phyloP scores from a whole-genome alignment of 2,888 invertebrate species.

The Drosophila quinaria region DNA sequence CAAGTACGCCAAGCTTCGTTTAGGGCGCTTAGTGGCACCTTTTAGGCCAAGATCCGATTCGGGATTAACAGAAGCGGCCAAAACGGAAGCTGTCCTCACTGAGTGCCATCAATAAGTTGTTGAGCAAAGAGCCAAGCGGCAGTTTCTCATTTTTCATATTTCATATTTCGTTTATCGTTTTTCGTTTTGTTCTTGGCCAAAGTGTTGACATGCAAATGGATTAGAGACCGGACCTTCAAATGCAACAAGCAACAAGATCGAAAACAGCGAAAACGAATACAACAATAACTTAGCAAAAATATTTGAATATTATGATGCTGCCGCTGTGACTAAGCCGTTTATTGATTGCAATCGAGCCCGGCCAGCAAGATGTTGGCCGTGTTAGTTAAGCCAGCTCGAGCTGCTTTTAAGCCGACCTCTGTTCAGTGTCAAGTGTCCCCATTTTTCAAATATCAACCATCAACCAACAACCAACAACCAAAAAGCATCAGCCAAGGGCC shows the following conservation, averaged over 20 bases:
- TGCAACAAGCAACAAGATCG: not conserved
- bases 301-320: conserved; percentile 64
- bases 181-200: conserved; percentile 21
- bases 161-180: too few relatives aligned
- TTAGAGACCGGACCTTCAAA: conserved; percentile 58
- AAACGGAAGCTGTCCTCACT: conserved; percentile 46
- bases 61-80: conserved; percentile 42
- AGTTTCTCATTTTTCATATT: conserved; percentile 1
- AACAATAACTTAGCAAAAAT: conserved; percentile 38
- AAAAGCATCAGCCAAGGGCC: not conserved
- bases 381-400: conserved; percentile 51
- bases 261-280: not conserved
- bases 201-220: conserved; percentile 77
- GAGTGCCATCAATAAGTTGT: conserved; percentile 11
- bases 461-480: not conserved
- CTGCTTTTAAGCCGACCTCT: conserved; percentile 37
- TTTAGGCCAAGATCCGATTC: conserved; percentile 28
- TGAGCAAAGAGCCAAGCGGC: not conserved
- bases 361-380: conserved; percentile 37
- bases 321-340: conserved; percentile 72
- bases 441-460: not conserved
- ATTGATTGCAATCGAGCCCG: conserved; percentile 77
- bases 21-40: conserved; percentile 75
- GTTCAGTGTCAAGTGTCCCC: conserved; percentile 73
- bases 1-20: conserved; percentile 59